A percentile compares a stretch with the other conserved stretches of the same genome.
Conservation (phyloP, 1,140 invertebrate species). For the Macrostomum lignano region DNA sequence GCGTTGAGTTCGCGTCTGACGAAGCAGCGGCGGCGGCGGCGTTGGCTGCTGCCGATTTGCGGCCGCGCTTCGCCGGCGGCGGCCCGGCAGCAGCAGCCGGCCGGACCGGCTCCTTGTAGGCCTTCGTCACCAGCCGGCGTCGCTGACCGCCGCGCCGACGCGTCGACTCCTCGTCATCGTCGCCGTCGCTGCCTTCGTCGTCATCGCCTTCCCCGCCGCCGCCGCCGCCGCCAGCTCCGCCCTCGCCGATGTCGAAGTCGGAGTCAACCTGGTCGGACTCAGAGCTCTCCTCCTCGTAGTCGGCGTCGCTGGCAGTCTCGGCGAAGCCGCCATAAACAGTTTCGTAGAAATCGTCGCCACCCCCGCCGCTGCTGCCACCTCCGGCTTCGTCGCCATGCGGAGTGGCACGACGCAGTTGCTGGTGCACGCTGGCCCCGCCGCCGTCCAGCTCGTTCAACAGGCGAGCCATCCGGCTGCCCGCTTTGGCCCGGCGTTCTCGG, state of each 20-base stretch:
- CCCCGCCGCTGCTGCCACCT: constrained; percentile 52
- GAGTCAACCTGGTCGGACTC: constrained; percentile 60
- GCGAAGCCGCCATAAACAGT: constrained; percentile 81
- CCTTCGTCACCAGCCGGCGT: constrained; percentile 40
- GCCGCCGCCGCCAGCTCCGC: too few species aligned
- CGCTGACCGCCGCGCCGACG: constrained; percentile 33
- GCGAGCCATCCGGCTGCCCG: constrained; percentile 59
- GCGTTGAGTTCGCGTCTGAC: not conserved
- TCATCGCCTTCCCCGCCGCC: too few species aligned
- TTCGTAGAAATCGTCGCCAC: constrained; percentile 74
- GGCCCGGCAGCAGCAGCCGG: not conserved
- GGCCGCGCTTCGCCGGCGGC: constrained; percentile 1
- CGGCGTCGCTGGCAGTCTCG: constrained; percentile 42
- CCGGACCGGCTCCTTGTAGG: constrained; percentile 41
- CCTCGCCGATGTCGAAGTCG: constrained; percentile 83
- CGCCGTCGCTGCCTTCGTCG: constrained; percentile 66
- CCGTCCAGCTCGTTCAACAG: constrained; percentile 44
- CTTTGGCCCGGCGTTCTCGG: constrained; percentile 60
- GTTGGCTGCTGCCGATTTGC: too few species aligned
- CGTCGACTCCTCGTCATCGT: constrained; percentile 41
- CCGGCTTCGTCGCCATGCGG: too few species aligned
- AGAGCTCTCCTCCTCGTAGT: constrained; percentile 33
- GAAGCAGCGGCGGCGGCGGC: not conserved
- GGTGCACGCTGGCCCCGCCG: too few species aligned
- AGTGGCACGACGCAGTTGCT: too few species aligned